phyloP scores from a whole-genome alignment of 2,113 vertebrate species.

The Sinocyclocheilus grahami region DNA sequence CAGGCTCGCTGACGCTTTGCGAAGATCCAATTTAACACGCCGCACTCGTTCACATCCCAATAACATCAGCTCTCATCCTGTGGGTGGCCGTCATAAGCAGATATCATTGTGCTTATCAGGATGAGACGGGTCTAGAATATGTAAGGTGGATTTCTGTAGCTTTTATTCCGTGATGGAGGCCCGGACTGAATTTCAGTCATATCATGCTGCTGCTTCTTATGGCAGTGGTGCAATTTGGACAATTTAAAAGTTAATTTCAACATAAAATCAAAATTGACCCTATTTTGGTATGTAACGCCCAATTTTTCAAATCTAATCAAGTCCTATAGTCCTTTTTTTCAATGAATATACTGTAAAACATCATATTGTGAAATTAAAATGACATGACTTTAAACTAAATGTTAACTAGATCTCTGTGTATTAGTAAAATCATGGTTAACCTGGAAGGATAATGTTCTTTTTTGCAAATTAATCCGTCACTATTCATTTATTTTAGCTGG shows the following conservation, averaged over 20 bases:
- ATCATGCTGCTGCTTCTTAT: neutral
- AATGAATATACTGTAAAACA: neutral
- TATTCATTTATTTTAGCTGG: neutral
- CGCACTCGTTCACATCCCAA: constrained; percentile 17
- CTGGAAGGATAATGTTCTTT: neutral
- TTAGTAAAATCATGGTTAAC: neutral
- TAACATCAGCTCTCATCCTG: constrained; percentile 34
- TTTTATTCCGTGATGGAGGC: neutral
- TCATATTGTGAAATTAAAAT: neutral
- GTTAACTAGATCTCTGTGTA: neutral
- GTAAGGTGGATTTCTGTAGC: neutral
- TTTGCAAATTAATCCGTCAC: neutral
- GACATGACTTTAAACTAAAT: neutral
- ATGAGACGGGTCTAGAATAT: constrained; percentile 22
- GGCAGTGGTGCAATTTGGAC: neutral
- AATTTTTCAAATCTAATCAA: neutral
- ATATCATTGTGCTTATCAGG: constrained; percentile 52
- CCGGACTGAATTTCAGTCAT: neutral
- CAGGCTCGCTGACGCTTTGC: constrained; percentile 1
- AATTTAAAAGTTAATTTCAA: neutral
- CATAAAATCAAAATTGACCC: neutral
- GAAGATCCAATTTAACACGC: constrained; percentile 50
- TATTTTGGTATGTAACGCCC: neutral
- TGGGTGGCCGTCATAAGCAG: constrained; percentile 41
- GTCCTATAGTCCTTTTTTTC: neutral